phyloP scores from a whole-genome alignment of 2,113 vertebrate species.

The Podilymbus podiceps region DNA sequence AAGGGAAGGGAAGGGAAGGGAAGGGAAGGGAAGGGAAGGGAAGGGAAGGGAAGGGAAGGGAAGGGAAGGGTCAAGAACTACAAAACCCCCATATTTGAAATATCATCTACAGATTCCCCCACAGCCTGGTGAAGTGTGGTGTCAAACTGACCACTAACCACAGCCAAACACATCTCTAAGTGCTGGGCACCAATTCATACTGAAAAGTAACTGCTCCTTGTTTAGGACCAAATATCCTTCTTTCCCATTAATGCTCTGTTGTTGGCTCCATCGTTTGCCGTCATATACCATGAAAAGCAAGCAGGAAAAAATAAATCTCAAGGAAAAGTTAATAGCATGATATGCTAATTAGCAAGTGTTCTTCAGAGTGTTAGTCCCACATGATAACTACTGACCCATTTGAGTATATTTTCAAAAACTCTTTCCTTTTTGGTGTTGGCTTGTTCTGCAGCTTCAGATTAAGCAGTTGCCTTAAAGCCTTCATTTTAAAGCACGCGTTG shows the following conservation, averaged over 20 bases:
- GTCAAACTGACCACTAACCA: background rate
- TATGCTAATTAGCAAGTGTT: conserved; percentile 9
- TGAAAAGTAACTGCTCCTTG: background rate
- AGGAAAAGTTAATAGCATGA: background rate
- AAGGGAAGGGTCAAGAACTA: background rate
- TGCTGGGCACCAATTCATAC: background rate
- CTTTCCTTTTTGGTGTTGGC: conserved; percentile 24
- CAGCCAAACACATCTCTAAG: background rate
- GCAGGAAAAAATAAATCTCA: background rate
- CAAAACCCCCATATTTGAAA: background rate
- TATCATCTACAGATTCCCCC: background rate
- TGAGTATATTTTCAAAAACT: conserved; percentile 8
- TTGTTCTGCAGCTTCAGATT: conserved; percentile 21
- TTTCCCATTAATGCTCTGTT: background rate
- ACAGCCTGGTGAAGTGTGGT: background rate
- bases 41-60: background rate
- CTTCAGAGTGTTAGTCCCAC: background rate
- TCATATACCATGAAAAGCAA: background rate
- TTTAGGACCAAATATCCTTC: background rate
- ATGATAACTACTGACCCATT: background rate
- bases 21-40: background rate
- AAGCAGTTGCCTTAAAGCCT: conserved; percentile 48
- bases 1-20: too few species aligned
- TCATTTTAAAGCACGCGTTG: conserved; percentile 32
- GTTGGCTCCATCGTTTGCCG: background rate